Percentiles rank a stretch among this genome's conserved stretches.
These are phyloP conservation scores for Gymnosoma rotundatum DNA, from an alignment of 2,888 invertebrate species.

Conservation along the genomic window DNA sequence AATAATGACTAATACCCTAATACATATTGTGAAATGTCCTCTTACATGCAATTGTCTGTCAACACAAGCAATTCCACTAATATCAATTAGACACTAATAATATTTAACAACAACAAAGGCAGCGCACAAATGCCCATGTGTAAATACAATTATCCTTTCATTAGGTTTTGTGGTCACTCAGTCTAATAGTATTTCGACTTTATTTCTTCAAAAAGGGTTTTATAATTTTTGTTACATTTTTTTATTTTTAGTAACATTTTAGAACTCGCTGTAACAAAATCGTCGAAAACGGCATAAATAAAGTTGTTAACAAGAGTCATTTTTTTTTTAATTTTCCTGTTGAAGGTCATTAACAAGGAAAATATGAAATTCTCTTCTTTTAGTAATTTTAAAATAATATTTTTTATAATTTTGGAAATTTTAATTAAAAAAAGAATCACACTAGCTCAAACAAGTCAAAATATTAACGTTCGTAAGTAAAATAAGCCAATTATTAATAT, in stretches of 20 bases:
- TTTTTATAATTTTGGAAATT: slow-evolving; percentile 68
- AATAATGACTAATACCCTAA: not conserved
- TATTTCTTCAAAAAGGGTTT: slow-evolving; percentile 7
- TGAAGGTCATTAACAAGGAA: slow-evolving; percentile 52
- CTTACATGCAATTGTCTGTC: slow-evolving; percentile 25
- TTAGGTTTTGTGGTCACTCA: slow-evolving; percentile 55
- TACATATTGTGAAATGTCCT: not conserved
- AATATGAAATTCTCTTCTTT: slow-evolving; percentile 57
- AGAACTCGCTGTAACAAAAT: slow-evolving; percentile 54
- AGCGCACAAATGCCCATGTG: slow-evolving; percentile 53
- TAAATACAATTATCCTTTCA: slow-evolving; percentile 68
- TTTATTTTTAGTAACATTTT: slow-evolving; percentile 48
- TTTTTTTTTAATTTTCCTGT: slow-evolving; percentile 31
- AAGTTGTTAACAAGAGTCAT: not conserved
- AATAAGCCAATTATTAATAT: too few species aligned
- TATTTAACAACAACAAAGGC: slow-evolving; percentile 25
- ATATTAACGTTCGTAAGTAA: slow-evolving; percentile 88
- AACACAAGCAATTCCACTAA: slow-evolving; percentile 11
- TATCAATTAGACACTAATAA: slow-evolving; percentile 12
- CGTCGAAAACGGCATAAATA: slow-evolving; percentile 34
- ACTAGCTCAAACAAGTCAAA: slow-evolving; percentile 86
- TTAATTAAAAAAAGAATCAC: slow-evolving; percentile 46
- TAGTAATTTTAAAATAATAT: slow-evolving; percentile 48
- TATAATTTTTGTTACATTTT: slow-evolving; percentile 1
- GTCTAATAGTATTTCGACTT: slow-evolving; percentile 2